phyloP scores from a whole-genome alignment of 2,888 invertebrate species.

The Temnothorax unifasciatus region DNA sequence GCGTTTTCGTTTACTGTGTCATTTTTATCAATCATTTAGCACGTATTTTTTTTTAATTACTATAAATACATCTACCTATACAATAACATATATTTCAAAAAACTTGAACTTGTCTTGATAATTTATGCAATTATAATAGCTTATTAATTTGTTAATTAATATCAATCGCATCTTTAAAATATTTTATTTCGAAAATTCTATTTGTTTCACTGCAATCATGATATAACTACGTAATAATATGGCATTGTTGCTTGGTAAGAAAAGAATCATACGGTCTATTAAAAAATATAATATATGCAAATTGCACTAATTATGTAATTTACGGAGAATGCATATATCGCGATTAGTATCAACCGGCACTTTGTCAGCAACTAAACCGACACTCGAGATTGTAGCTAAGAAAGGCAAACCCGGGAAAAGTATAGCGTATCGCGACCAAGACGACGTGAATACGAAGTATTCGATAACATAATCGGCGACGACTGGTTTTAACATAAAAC shows the following conservation, averaged over 20 bases:
- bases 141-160: not conserved
- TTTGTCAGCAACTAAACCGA: constrained; percentile 46
- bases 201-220: not conserved
- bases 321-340: not conserved
- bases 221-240: not conserved
- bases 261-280: not conserved
- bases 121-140: constrained; percentile 2
- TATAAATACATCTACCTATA: not conserved
- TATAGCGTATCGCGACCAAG: constrained; percentile 28
- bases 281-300: constrained; percentile 4
- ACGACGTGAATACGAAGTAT: constrained; percentile 51
- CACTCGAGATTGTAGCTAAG: constrained; percentile 6
- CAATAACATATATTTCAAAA: not conserved
- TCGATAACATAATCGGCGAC: constrained; percentile 70
- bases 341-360: constrained; percentile 38
- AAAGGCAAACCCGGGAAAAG: not conserved
- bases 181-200: not conserved
- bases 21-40: not conserved
- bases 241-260: not conserved
- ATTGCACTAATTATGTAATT: not conserved
- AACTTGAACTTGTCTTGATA: constrained; percentile 1
- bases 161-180: not conserved
- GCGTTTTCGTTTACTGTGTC: not conserved
- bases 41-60: not conserved
- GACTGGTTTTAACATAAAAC: constrained; percentile 75